phyloP scores from a whole-genome alignment of 2,888 invertebrate genomes.

The Heliothis peltigera region DNA sequence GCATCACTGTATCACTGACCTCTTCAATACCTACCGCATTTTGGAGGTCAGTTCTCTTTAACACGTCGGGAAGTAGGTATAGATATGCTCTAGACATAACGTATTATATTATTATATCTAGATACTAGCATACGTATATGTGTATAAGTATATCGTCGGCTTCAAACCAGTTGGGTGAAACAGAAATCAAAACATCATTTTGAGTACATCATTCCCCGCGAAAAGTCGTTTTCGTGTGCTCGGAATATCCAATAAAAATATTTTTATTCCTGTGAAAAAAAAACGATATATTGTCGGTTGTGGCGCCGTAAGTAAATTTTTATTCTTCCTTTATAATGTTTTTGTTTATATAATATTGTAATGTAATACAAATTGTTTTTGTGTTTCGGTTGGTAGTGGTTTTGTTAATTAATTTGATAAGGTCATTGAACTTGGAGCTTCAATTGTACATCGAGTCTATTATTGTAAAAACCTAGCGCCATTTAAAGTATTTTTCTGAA shows the following conservation, averaged over 20 bases:
- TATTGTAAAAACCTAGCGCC: background rate
- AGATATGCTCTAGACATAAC: background rate
- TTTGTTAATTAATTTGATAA: background rate
- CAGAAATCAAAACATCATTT: background rate
- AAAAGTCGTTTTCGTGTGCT: conserved; percentile 14
- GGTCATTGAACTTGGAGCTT: background rate
- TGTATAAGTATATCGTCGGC: no score
- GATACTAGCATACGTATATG: background rate
- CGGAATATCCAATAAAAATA: background rate
- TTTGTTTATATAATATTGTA: no score
- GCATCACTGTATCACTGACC: background rate
- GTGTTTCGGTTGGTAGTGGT: background rate
- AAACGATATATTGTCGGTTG: background rate
- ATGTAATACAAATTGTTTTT: background rate
- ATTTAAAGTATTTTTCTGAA: no score
- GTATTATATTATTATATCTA: background rate
- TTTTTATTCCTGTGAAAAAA: conserved; percentile 1
- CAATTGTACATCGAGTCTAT: background rate
- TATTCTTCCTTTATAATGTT: background rate
- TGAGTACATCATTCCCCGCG: background rate
- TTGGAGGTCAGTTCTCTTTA: background rate
- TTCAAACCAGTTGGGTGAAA: background rate
- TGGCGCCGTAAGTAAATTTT: conserved; percentile 16
- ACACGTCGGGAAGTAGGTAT: background rate
- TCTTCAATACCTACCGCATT: background rate